Evolutionary conservation across 2,113 vertebrate species (phyloP).

Genomic region (Isichthys henryi): DNA sequence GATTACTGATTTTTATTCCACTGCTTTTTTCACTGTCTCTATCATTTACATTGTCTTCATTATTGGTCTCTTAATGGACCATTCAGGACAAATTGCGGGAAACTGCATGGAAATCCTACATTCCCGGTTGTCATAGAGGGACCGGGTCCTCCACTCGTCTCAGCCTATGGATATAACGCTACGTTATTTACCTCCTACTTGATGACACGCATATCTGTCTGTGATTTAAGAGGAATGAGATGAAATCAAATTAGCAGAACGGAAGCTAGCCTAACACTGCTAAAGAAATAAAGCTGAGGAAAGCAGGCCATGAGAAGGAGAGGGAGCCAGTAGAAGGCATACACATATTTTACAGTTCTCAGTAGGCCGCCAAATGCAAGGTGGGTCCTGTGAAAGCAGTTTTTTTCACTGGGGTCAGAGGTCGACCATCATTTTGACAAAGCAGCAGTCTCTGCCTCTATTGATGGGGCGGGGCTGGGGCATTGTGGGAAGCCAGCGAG

Average conservation of each 20-base stretch:
- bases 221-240: constrained; percentile 48
- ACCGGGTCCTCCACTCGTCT: not conserved
- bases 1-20: not conserved
- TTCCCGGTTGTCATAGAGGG: not conserved
- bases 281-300: constrained; percentile 48
- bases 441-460: constrained; percentile 71
- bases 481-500: constrained; percentile 69
- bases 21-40: not conserved
- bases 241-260: constrained; percentile 9
- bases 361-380: constrained; percentile 54
- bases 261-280: constrained; percentile 54
- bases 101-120: not conserved
- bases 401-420: constrained; percentile 58
- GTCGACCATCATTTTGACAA: constrained; percentile 66
- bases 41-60: not conserved
- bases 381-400: constrained; percentile 55
- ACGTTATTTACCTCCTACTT: constrained; percentile 37
- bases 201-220: constrained; percentile 53
- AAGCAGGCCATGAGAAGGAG: constrained; percentile 26
- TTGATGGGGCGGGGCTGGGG: constrained; percentile 69
- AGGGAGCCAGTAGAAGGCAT: constrained; percentile 37
- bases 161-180: not conserved
- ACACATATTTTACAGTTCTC: constrained; percentile 62
- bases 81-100: not conserved
- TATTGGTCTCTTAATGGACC: not conserved